Conservation (phyloP, 2,797 vertebrate genomes). For the Typhlichthys subterraneus region DNA sequence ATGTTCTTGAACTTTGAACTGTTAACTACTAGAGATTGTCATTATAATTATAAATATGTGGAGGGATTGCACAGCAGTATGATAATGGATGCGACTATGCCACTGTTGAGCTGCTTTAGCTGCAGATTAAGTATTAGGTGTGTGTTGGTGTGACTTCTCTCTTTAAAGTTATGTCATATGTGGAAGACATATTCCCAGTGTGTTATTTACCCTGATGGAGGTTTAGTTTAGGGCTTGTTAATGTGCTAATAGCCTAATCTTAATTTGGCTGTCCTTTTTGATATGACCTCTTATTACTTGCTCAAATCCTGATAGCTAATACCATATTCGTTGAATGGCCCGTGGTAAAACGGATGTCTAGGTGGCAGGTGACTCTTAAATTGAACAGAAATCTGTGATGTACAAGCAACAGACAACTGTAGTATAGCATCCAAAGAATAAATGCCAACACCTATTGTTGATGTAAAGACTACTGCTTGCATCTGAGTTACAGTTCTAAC, state of each 20-base stretch:
- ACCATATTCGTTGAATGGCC: too few species aligned
- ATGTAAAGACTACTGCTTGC: constrained; percentile 36
- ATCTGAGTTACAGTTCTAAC: constrained; percentile 30
- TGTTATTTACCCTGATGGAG: background rate
- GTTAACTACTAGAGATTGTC: background rate
- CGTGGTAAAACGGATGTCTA: background rate
- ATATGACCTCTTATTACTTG: background rate
- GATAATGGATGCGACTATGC: background rate
- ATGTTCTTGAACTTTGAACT: constrained; percentile 12
- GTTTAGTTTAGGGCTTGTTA: background rate
- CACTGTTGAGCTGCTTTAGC: too few species aligned
- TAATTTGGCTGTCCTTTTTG: background rate
- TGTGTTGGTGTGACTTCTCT: too few species aligned
- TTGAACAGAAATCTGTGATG: background rate
- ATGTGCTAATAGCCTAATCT: background rate
- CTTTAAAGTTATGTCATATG: background rate
- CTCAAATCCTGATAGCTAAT: too few species aligned
- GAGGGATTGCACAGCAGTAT: background rate
- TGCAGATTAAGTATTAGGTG: too few species aligned
- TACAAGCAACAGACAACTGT: background rate
- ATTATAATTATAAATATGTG: constrained; percentile 2
- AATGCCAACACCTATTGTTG: constrained; percentile 5
- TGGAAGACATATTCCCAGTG: background rate
- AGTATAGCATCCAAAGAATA: constrained; percentile 9
- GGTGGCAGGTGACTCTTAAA: background rate